Evolutionary conservation across 2,113 vertebrate genomes (phyloP).

Genomic region (Telmatochromis brachygnathus): DNA sequence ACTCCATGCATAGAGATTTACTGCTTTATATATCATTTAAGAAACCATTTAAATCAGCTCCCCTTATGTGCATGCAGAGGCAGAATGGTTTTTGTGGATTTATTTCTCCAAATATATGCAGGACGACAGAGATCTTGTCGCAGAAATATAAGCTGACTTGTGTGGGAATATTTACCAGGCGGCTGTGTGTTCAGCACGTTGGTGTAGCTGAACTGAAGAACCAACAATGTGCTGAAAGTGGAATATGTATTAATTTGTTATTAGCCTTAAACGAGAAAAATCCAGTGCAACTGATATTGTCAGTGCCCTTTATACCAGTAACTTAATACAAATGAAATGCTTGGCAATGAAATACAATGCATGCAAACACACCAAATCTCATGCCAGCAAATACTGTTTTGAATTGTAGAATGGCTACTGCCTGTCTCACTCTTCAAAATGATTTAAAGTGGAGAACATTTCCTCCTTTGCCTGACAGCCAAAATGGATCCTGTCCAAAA

Average conservation of each 20-base stretch:
- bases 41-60: slow-evolving; percentile 43
- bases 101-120: background rate
- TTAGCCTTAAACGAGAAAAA: background rate
- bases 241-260: background rate
- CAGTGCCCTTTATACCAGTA: background rate
- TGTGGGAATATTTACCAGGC: background rate
- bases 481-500: slow-evolving; percentile 33
- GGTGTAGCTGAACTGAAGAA: background rate
- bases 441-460: background rate
- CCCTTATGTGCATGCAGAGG: slow-evolving; percentile 26
- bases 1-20: slow-evolving; percentile 26
- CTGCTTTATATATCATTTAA: slow-evolving; percentile 53
- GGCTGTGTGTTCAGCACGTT: background rate
- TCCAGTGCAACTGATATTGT: background rate
- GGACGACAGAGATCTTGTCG: background rate
- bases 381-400: background rate
- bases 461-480: slow-evolving; percentile 13
- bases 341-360: background rate
- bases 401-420: background rate
- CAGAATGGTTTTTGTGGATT: slow-evolving; percentile 12
- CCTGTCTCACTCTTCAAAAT: background rate
- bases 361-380: background rate
- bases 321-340: background rate
- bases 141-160: slow-evolving; percentile 13
- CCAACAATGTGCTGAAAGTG: background rate